phyloP scores from a whole-genome alignment of 2,113 vertebrate species.

The Progne subis region DNA sequence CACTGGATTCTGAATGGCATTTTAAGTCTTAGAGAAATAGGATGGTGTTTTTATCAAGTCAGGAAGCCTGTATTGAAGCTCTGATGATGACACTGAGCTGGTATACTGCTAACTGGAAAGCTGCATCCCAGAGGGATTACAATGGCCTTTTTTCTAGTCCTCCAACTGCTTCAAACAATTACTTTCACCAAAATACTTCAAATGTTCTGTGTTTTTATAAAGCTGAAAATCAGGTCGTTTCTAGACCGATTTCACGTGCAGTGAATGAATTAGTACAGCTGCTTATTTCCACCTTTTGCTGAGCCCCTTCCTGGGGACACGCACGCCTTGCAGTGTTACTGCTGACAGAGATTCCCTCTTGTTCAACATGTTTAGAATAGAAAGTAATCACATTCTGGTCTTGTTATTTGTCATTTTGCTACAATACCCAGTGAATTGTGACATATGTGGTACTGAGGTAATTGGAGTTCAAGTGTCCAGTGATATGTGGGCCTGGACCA shows the following conservation, averaged over 20 bases:
- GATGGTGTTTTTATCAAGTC: background rate
- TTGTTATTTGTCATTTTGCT: background rate
- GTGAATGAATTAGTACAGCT: background rate
- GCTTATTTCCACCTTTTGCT: background rate
- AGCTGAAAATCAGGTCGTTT: background rate
- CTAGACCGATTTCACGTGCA: background rate
- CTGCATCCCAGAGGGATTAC: background rate
- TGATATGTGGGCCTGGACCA: background rate
- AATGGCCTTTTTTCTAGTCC: background rate
- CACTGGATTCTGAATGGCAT: rapidly evolving
- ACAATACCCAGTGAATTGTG: background rate
- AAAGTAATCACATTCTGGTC: background rate
- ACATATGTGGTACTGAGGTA: background rate
- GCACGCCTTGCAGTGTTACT: background rate
- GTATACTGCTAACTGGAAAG: background rate
- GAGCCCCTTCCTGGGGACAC: background rate
- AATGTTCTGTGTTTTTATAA: background rate
- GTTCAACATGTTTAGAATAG: background rate
- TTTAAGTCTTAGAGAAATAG: background rate
- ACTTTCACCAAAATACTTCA: background rate
- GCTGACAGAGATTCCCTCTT: background rate
- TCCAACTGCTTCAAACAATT: background rate
- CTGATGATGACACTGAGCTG: background rate
- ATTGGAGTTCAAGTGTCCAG: background rate
- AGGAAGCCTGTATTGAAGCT: background rate